phyloP scores from a whole-genome alignment of 2,113 vertebrate species.

The Fregetta grallaria region DNA sequence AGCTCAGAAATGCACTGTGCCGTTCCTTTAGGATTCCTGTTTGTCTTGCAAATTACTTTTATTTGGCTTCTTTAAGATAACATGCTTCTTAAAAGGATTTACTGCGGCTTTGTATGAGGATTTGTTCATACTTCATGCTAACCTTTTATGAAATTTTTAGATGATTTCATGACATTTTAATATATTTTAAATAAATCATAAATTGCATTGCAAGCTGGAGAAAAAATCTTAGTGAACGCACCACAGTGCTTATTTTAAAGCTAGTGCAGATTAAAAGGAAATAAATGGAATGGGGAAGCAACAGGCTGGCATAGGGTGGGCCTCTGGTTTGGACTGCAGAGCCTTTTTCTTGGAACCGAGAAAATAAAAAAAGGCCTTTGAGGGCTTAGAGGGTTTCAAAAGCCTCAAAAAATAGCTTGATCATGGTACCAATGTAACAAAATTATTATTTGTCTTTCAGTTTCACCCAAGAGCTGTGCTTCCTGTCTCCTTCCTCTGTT shows the following conservation, averaged over 20 bases:
- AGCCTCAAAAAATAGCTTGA: background rate
- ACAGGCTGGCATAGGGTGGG: background rate
- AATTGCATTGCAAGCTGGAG: background rate
- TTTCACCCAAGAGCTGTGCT: background rate
- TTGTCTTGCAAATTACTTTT: background rate
- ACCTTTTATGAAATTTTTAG: background rate
- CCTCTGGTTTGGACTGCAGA: background rate
- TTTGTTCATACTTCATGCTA: background rate
- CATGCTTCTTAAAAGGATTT: background rate
- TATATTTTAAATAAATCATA: background rate
- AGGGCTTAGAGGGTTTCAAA: background rate
- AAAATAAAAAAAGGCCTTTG: background rate
- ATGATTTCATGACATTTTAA: background rate
- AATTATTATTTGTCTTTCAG: background rate
- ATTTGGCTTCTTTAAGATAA: background rate
- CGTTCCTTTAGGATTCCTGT: rapidly evolving
- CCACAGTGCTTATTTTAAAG: background rate
- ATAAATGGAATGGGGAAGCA: background rate
- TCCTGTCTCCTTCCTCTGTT: background rate
- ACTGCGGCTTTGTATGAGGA: background rate
- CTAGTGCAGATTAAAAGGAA: background rate
- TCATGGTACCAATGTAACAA: background rate
- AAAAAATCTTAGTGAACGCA: background rate
- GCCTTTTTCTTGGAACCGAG: background rate
- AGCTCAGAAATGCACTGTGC: background rate